Base-by-base conservation (phyloP, 2,888 invertebrate genomes). In the Lasioglossum malachurum region DNA sequence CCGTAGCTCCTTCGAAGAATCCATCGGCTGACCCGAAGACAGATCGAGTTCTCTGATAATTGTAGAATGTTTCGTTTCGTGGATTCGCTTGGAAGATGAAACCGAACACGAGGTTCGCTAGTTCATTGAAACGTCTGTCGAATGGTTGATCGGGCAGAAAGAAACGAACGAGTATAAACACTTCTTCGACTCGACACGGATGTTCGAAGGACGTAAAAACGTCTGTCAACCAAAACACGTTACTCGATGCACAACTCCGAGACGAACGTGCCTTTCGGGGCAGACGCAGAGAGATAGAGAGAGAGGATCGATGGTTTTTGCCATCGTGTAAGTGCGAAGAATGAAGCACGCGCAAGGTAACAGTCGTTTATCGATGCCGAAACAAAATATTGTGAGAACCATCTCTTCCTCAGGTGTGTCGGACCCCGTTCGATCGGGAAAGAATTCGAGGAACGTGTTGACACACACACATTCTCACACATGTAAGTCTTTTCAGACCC, bases 141-240 rank as follows among this genome's bases (percentile, higher is more conserved):
- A 53, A 53, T 53, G 53, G n/a, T 53, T n/a, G 23, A n/a, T n/a
- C 10, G 53, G 1, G n/a, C 53, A 10, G 53, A 74, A 82, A 80
- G 74, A 73, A 87, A 84, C 80, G 53, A 10, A n/a, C 69, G 12
- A 16, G 64, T 69, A 71, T 87, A 87, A 84, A 81, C 79, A 82
- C n/a, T n/a, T n/a, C n/a, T n/a, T n/a, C n/a, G n/a, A n/a, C n/a
- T n/a, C n/a, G n/a, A n/a, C n/a, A n/a, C n/a, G n/a, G n/a, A n/a
- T 86, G 77, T 84, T 75, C 79, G 83, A 87, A 89, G 90, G 87
- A 87, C 89, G 84, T 84, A 84, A 89, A 87, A 90, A 89, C 87
- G 74, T 57, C 69, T 77, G 69, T 27, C 69, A 88, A 83, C 60
- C 82, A 87, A 87, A 88, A 88, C 88, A 87, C 31, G 60, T 60